phyloP scores from a whole-genome alignment of 2,113 vertebrate genomes.

The Pitta sordida region DNA sequence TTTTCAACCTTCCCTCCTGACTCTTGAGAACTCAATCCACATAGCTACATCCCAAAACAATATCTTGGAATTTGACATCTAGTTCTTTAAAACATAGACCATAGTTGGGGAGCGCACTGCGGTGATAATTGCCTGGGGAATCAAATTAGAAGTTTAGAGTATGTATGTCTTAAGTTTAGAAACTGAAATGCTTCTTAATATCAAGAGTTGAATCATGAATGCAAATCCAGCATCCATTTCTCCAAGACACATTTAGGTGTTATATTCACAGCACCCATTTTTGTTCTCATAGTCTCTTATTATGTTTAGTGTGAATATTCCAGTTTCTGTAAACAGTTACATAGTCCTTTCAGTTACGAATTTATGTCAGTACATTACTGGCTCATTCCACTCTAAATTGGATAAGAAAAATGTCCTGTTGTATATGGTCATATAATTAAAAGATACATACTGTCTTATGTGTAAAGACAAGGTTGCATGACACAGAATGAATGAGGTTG shows the following conservation, averaged over 20 bases:
- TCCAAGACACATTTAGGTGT: background rate
- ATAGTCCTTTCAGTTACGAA: background rate
- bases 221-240: background rate
- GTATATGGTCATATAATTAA: background rate
- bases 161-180: background rate
- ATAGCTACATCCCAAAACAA: background rate
- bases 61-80: background rate
- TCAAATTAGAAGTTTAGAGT: background rate
- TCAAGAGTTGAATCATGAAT: background rate
- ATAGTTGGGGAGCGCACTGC: accelerated
- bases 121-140: background rate
- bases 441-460: background rate
- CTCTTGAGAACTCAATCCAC: background rate
- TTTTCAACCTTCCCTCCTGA: background rate
- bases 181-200: background rate
- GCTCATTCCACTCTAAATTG: background rate
- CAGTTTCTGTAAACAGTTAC: background rate
- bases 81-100: background rate
- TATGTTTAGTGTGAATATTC: background rate
- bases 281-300: background rate
- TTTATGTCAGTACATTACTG: background rate
- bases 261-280: background rate
- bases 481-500: background rate
- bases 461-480: background rate
- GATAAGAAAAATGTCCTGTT: background rate